Base-by-base conservation (phyloP, 2,888 invertebrate genomes). In the Drosophila birchii region DNA sequence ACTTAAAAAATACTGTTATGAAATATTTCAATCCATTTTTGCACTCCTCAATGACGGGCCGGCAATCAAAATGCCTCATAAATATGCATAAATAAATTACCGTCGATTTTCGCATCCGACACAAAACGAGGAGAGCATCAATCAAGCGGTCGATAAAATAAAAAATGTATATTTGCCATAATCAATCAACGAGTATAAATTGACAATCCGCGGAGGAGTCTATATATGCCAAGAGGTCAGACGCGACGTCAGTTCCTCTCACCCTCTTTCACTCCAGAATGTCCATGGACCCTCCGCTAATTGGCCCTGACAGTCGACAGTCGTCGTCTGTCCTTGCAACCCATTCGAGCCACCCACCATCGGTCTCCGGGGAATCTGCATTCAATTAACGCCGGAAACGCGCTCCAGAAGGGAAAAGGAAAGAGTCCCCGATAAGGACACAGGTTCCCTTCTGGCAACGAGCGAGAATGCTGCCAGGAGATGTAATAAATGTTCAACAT, bases 311-410 rank as follows among this genome's bases (percentile, higher is more conserved):
- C 58, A 66, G 41, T 34, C 41, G 56, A 2, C 45, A 16, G 45
- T n/a, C 16, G 29, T 29, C 29, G 29, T 29, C 16, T 56, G 41
- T 60, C 41, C 60, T 14, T 60, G 60, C 32, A 41, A 34, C 23
- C 59, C 20, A 41, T 51, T 51, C 2, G 39, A 20, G n/a, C 12
- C 44, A 12, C 51, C 26, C 12, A 32, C 36, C 34, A 38, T 38
- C 8, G 23, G 32, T 29, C 53, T 59, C 43, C 14, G 23, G 43
- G 62, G 63, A 57, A 57, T 51, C 72, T 75, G 67, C 62, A 84
- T 79, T 84, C 85, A 85, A 86, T 87, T 88, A 88, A 80, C 63
- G 72, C 71, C 81, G 85, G 89, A 85, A 81, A 86, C 74, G 75
- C 79, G 66, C 64, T 57, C 56, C 81, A 58, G 41, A 59, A 64